Conservation (phyloP, 2,797 vertebrate species). For the Pipistrellus pygmaeus region DNA sequence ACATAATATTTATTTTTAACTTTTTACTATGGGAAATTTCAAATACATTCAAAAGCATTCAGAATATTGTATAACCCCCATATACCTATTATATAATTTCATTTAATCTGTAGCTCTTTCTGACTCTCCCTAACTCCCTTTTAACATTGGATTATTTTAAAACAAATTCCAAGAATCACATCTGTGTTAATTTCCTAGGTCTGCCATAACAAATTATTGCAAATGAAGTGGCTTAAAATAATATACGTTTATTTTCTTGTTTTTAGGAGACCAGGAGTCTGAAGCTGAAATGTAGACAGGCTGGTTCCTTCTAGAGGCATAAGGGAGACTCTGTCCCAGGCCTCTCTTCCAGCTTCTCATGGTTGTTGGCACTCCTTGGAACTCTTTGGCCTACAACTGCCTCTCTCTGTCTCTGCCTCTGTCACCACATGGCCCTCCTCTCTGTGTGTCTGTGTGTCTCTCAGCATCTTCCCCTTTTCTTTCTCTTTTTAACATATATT, state of each 20-base stretch:
- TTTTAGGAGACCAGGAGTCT: not conserved
- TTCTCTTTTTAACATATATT: not conserved
- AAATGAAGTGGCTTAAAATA: not conserved
- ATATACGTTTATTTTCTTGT: not conserved
- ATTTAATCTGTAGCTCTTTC: not conserved
- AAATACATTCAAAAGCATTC: not conserved
- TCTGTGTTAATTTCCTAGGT: conserved; percentile 9
- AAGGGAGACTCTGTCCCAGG: not conserved
- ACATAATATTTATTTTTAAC: not conserved
- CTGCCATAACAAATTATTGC: not conserved
- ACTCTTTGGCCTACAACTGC: not conserved
- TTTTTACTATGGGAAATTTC: conserved; percentile 17
- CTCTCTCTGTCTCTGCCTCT: not conserved
- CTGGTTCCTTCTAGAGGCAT: not conserved
- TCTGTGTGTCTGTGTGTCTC: not conserved
- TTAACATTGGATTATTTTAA: not conserved
- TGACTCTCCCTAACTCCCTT: accelerated
- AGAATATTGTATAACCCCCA: not conserved
- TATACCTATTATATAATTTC: not conserved
- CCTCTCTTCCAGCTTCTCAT: not conserved
- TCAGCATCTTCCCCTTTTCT: not conserved
- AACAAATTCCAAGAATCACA: not conserved
- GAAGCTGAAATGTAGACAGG: not conserved
- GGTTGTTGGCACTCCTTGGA: not conserved
- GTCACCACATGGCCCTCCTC: not conserved